Evolutionary conservation across 2,888 invertebrate species (phyloP).

Genomic region (Drosophila phalerata): DNA sequence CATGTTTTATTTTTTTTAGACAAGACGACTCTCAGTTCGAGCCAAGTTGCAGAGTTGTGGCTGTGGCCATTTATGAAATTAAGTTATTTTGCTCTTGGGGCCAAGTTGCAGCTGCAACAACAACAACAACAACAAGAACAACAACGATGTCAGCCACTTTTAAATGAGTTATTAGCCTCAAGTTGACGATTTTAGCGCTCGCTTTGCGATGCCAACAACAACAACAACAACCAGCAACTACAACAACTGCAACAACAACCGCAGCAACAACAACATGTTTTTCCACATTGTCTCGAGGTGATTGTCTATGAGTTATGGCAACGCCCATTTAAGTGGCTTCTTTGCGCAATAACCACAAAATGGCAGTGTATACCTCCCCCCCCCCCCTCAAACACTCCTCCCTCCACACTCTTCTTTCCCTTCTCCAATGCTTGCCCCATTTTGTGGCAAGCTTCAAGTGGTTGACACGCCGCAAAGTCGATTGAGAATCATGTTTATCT

Average conservation of each 20-base stretch:
- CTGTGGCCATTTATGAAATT: constrained; percentile 83
- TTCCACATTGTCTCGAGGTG: constrained; percentile 21
- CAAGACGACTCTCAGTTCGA: constrained; percentile 38
- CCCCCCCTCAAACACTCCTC: background rate
- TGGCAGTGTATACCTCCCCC: constrained; percentile 18
- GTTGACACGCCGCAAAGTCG: constrained; percentile 47
- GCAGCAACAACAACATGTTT: constrained; percentile 46
- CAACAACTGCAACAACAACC: constrained; percentile 47
- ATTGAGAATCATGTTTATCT: constrained; percentile 65
- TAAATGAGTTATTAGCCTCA: constrained; percentile 80
- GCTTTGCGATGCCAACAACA: constrained; percentile 37
- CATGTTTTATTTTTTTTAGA: constrained; percentile 16
- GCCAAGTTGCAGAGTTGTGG: constrained; percentile 30
- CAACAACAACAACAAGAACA: constrained; percentile 38
- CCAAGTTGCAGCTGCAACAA: constrained; percentile 50
- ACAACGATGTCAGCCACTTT: constrained; percentile 64
- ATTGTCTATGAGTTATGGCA: constrained; percentile 50
- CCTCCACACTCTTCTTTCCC: background rate
- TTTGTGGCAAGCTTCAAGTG: constrained; percentile 14
- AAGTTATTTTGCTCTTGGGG: constrained; percentile 84
- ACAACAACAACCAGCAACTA: constrained; percentile 42
- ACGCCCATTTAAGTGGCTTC: constrained; percentile 67
- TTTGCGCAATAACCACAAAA: constrained; percentile 50
- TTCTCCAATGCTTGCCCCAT: background rate
- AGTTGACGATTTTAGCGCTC: constrained; percentile 70